phyloP scores from a whole-genome alignment of 2,888 invertebrate genomes.

The Congeria kusceri region DNA sequence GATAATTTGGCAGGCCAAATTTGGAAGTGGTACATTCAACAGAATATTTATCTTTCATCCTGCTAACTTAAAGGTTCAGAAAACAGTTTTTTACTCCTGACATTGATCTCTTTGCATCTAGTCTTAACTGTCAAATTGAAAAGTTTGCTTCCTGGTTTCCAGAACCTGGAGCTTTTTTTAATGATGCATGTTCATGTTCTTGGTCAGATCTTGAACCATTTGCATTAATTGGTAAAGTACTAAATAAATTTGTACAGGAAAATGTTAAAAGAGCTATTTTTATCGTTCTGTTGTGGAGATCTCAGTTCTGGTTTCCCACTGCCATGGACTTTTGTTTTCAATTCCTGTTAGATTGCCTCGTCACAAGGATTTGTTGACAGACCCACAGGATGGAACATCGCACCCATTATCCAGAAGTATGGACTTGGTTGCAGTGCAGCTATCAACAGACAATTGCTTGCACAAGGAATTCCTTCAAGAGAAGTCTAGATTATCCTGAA shows the following conservation, averaged over 20 bases:
- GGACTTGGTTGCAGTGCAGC: slow-evolving; percentile 1
- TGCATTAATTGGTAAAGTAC: slow-evolving; percentile 16
- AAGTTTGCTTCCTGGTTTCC: slow-evolving; percentile 38
- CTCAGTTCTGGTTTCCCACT: not conserved
- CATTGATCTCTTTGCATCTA: slow-evolving; percentile 36
- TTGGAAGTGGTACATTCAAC: slow-evolving; percentile 20
- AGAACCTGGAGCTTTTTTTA: slow-evolving; percentile 9
- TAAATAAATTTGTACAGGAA: slow-evolving; percentile 2
- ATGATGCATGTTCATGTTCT: slow-evolving; percentile 31
- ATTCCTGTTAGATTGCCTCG: slow-evolving; percentile 17
- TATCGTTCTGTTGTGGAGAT: slow-evolving; percentile 6
- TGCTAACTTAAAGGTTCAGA: not conserved
- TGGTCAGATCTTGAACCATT: slow-evolving; percentile 29
- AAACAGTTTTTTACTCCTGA: slow-evolving; percentile 12
- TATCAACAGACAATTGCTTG: slow-evolving; percentile 14
- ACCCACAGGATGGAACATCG: not conserved
- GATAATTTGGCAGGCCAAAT: slow-evolving; percentile 17
- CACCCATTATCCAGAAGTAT: slow-evolving; percentile 2
- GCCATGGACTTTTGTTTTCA: not conserved
- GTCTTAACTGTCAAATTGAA: slow-evolving; percentile 25
- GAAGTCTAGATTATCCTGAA: not conserved
- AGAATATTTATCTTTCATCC: slow-evolving; percentile 8
- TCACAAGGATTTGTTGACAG: slow-evolving; percentile 32
- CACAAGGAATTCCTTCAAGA: slow-evolving; percentile 13
- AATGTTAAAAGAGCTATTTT: slow-evolving; percentile 2